Percentiles rank a stretch among this genome's conserved stretches.
Conservation (phyloP, 2,888 invertebrate species). For the Morpho deidamia region DNA sequence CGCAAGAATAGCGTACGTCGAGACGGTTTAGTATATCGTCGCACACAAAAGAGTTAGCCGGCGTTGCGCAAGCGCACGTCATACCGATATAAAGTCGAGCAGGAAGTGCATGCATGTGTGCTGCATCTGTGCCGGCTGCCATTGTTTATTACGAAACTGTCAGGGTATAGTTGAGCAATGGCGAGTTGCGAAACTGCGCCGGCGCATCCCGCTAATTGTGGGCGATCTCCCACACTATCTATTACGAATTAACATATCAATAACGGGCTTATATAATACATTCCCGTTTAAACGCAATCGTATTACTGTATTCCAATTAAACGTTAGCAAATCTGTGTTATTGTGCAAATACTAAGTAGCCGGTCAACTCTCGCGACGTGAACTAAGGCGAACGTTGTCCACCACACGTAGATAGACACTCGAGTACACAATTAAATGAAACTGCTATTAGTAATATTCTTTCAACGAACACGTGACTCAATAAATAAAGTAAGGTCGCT, state of each 20-base stretch:
- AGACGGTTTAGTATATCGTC: constrained; percentile 50
- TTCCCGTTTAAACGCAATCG: not conserved
- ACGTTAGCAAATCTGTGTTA: not conserved
- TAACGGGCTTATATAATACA: constrained; percentile 19
- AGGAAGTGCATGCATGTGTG: constrained; percentile 75
- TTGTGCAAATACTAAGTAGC: constrained; percentile 1
- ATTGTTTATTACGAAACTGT: constrained; percentile 74
- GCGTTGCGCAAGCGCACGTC: constrained; percentile 59
- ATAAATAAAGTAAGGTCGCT: constrained; percentile 23
- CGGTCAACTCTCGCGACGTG: constrained; percentile 2
- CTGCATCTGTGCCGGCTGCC: constrained; percentile 70
- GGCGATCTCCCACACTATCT: constrained; percentile 47
- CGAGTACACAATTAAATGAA: constrained; percentile 14
- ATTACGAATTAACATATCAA: constrained; percentile 17
- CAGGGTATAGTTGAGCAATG: constrained; percentile 75
- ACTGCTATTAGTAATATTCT: constrained; percentile 48
- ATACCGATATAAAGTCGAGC: constrained; percentile 65
- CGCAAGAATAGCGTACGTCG: constrained; percentile 45
- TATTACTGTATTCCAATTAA: not conserved
- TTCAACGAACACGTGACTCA: constrained; percentile 68
- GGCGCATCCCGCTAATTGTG: constrained; percentile 70
- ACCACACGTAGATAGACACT: constrained; percentile 1
- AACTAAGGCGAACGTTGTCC: constrained; percentile 11
- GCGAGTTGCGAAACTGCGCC: constrained; percentile 61
- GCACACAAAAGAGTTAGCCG: constrained; percentile 50